A percentile compares a stretch with the other conserved stretches of the same genome.
phyloP scores from a whole-genome alignment of 2,797 vertebrate species.

The Sebastes kiyomatsui region DNA sequence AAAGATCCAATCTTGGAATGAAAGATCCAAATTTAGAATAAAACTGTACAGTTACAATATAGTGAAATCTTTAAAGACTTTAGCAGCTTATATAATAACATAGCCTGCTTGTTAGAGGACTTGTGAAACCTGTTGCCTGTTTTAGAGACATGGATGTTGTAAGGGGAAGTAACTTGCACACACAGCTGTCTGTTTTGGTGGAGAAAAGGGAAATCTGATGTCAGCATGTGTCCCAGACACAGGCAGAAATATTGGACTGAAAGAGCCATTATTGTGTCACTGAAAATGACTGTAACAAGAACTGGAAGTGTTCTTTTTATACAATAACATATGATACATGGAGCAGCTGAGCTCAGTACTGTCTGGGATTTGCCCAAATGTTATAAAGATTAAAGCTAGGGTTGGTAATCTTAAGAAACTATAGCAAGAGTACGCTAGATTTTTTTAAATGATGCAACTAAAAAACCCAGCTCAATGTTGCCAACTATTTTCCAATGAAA shows the following conservation, averaged over 20 bases:
- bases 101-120: background rate
- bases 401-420: no score
- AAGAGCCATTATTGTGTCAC: background rate
- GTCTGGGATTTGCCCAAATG: background rate
- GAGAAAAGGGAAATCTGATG: constrained; percentile 44
- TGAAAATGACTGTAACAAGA: constrained; percentile 10
- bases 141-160: constrained; percentile 13
- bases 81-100: background rate
- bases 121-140: background rate
- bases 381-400: background rate
- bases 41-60: background rate
- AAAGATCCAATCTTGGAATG: background rate
- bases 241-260: constrained; percentile 2
- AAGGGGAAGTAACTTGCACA: constrained; percentile 30
- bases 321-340: background rate
- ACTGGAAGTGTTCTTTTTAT: background rate
- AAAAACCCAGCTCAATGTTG: no score
- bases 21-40: background rate
- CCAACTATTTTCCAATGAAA: no score
- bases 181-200: constrained; percentile 27
- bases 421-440: no score
- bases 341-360: background rate
- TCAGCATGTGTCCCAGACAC: background rate
- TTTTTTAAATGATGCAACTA: no score
- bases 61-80: background rate